Evolutionary conservation across 2,113 vertebrate species (phyloP), one percentile per base, ranked within the genome.

Genomic region (Bos indicus): DNA sequence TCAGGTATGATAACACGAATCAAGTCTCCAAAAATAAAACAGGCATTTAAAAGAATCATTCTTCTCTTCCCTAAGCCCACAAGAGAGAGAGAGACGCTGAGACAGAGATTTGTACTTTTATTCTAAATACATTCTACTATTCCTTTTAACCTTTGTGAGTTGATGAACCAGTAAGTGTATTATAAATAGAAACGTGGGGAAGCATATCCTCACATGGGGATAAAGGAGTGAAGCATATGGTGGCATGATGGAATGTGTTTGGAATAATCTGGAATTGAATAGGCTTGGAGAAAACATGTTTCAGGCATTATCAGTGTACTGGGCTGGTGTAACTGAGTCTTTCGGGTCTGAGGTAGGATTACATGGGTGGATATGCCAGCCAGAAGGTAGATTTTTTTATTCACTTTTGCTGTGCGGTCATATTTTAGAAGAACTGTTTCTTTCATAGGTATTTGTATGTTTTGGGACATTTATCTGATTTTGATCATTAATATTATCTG

Each of bases 191-290:
- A 23, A 21, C 48, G 19, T 8, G 21, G 84, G 7, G 57, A 12
- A 28, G 6, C 11, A 2, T 25, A 33, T 1, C 36, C 16, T 82
- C 2, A 7, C 2, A 5, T 26, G 33, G 56, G 43, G 51, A 25
- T 6, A 30, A 2, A 0, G 8, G 2, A 0, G 30, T 10, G 17
- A 56, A 33, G 6, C 2, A 3, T 15, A 6, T 25, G 2, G 5
- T 28, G 11, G 1, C 1, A 0, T 13, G 30, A 40, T 23, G 33
- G 6, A 33, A 0, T 12, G 2, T 2, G 19, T 13, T 77, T 21
- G 48, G 4, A 54, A 19, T 19, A 28, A 13, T 26, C 25, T 30
- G 51, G 25, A 77, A 9, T 15, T 28, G 52, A 57, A n/a, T 1
- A 48, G 19, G 3, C 15, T 10, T 60, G 40, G 33, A 26, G 33